These are phyloP conservation scores for Chrysotoxum bicinctum DNA, from an alignment of 2,888 invertebrate species.

Conservation along the genomic window DNA sequence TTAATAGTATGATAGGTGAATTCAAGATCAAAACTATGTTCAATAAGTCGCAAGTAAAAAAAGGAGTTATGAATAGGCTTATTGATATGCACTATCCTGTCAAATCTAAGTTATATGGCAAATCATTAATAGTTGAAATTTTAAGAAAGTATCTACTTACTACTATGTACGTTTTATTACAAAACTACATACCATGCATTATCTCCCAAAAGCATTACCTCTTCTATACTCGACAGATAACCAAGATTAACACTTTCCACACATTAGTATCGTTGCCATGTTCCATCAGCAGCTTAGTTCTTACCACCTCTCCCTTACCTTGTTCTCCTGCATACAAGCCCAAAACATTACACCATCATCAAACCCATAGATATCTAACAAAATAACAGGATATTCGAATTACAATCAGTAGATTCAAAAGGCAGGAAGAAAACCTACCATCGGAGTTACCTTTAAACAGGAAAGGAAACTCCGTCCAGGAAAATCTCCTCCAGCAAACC, in stretches of 20 bases:
- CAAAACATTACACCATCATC: neutral
- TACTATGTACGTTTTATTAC: neutral
- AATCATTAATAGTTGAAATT: no score
- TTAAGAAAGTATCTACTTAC: no score
- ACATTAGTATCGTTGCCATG: constrained; percentile 2
- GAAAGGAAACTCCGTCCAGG: neutral
- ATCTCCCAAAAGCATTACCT: neutral
- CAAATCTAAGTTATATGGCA: no score
- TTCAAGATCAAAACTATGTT: no score
- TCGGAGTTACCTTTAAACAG: neutral
- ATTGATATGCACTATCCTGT: no score
- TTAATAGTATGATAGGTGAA: no score
- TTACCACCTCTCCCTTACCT: neutral
- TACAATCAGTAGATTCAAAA: constrained; percentile 60
- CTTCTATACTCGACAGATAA: neutral
- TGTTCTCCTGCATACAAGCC: neutral
- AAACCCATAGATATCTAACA: neutral
- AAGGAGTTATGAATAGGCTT: no score
- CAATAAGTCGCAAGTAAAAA: no score
- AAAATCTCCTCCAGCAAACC: constrained; percentile 37
- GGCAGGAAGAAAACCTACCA: constrained; percentile 15
- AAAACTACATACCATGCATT: neutral
- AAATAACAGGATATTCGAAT: constrained; percentile 67
- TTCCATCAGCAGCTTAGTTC: neutral
- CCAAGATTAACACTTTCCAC: neutral